Conservation (phyloP, 2,113 vertebrate species). For the Cynopterus brachyotis region DNA sequence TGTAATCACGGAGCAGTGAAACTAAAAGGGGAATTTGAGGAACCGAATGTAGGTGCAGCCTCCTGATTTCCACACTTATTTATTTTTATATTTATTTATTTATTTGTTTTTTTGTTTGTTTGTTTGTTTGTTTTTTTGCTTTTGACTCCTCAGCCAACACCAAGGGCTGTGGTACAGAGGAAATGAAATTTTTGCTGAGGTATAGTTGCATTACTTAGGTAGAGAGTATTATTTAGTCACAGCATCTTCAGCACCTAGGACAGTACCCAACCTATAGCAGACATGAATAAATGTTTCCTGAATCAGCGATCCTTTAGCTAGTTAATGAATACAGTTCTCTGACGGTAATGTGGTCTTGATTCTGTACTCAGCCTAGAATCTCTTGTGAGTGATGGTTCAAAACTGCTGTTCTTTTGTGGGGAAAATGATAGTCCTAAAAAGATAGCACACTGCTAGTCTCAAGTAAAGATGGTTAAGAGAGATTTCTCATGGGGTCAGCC, state of each 20-base stretch:
- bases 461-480: neutral
- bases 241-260: conserved; percentile 66
- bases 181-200: neutral
- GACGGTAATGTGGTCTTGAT: neutral
- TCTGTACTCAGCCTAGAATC: neutral
- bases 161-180: neutral
- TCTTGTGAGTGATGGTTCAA: neutral
- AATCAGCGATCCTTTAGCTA: neutral
- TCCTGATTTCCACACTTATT: neutral
- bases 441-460: neutral
- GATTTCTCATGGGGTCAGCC: neutral
- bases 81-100: too few species aligned
- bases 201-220: neutral
- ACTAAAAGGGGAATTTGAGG: neutral
- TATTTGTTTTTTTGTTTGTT: too few species aligned
- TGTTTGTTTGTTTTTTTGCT: too few species aligned
- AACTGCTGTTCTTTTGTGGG: neutral
- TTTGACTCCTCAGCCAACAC: neutral
- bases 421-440: neutral
- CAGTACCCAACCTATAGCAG: neutral
- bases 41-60: neutral
- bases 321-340: neutral
- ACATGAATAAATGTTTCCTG: neutral
- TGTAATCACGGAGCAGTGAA: neutral
- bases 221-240: neutral